These are phyloP conservation scores for Schrankia costaestrigalis DNA, from an alignment of 2,888 invertebrate species.

Conservation along the genomic window DNA sequence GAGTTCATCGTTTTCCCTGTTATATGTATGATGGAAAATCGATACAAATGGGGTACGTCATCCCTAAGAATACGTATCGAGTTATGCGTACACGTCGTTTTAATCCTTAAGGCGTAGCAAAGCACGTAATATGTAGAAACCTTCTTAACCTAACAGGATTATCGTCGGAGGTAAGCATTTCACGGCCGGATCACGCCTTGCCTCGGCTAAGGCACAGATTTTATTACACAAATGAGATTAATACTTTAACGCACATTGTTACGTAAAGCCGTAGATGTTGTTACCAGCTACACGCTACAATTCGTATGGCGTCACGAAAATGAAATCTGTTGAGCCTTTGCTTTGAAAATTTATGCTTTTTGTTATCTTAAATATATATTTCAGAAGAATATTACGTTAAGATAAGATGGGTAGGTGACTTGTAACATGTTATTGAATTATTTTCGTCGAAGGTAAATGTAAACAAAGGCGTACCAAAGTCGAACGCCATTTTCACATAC, in stretches of 20 bases:
- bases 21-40: conserved; percentile 30
- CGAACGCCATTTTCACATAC: no score
- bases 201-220: conserved; percentile 76
- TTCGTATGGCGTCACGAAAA: conserved; percentile 10
- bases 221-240: conserved; percentile 81
- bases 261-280: conserved; percentile 31
- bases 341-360: no score
- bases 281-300: conserved; percentile 18
- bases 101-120: conserved; percentile 85
- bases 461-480: no score
- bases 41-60: conserved; percentile 27
- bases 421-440: no score
- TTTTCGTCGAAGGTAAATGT: no score
- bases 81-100: conserved; percentile 72
- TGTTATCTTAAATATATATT: no score
- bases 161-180: conserved; percentile 82
- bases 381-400: no score
- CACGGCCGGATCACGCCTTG: conserved; percentile 80
- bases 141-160: conserved; percentile 88
- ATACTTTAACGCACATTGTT: conserved; percentile 59
- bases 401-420: no score
- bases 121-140: conserved; percentile 86
- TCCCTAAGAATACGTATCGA: conserved; percentile 50
- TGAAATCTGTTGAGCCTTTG: no score
- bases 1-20: conserved; percentile 20